These are phyloP conservation scores for Labeo calbasu DNA, from an alignment of 2,797 vertebrate species.

Conservation along the genomic window DNA sequence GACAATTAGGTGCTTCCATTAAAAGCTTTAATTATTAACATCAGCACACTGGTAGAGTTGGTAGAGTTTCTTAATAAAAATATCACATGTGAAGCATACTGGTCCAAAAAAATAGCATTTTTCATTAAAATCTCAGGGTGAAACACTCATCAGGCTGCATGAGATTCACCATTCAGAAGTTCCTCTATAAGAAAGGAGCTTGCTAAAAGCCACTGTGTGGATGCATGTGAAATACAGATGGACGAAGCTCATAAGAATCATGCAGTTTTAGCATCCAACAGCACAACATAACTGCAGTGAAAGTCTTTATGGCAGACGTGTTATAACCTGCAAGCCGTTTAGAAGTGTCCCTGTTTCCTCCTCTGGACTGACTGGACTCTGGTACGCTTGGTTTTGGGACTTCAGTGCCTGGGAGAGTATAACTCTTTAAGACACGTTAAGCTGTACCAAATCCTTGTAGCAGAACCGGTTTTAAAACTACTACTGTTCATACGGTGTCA, in stretches of 20 bases:
- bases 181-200: slow-evolving; percentile 10
- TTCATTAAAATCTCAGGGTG: neutral
- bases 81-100: neutral
- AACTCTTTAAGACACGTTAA: slow-evolving; percentile 28
- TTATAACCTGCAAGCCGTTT: slow-evolving; percentile 82
- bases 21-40: neutral
- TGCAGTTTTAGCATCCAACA: slow-evolving; percentile 31
- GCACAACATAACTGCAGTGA: neutral
- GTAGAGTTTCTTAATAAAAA: too few species aligned
- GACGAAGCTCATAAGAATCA: slow-evolving; percentile 3
- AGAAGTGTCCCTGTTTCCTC: slow-evolving; percentile 82
- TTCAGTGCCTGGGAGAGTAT: slow-evolving; percentile 75
- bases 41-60: neutral
- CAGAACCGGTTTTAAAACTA: neutral
- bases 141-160: neutral
- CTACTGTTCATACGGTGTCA: neutral
- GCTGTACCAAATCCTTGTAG: neutral
- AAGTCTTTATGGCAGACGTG: slow-evolving; percentile 7
- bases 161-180: neutral
- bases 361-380: slow-evolving; percentile 84
- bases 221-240: neutral
- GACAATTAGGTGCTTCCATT: neutral
- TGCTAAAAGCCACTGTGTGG: neutral
- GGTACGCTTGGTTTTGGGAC: slow-evolving; percentile 79
- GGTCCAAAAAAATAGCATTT: neutral